These are phyloP conservation scores for Eonycteris spelaea DNA, from an alignment of 2,113 vertebrate species.

Conservation along the genomic window DNA sequence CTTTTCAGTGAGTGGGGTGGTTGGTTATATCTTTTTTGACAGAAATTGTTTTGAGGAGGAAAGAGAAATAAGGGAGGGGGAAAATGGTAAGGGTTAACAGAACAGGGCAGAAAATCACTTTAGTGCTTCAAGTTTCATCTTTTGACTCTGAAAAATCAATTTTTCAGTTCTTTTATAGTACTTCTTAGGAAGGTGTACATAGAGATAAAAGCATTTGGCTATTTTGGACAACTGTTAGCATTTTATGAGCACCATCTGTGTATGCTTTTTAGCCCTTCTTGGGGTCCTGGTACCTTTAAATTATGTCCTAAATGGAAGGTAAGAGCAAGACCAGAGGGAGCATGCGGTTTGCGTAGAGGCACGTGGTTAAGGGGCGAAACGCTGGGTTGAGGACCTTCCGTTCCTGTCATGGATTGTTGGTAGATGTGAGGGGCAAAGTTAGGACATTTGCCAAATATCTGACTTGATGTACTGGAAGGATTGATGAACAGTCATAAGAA, in stretches of 20 bases:
- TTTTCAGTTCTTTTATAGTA: background rate
- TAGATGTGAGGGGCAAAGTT: background rate
- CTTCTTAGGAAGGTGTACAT: background rate
- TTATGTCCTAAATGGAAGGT: conserved; percentile 4
- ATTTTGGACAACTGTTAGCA: background rate
- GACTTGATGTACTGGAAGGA: background rate
- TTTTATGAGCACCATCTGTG: background rate
- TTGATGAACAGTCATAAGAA: background rate
- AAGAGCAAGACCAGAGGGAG: background rate
- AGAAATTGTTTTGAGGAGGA: conserved; percentile 2
- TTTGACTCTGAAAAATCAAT: background rate
- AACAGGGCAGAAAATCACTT: background rate
- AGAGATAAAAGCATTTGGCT: background rate
- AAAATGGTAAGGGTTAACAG: background rate
- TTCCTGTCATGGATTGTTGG: background rate
- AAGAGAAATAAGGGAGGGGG: background rate
- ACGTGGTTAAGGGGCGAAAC: fast-evolving
- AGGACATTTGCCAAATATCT: background rate
- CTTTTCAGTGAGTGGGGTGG: background rate
- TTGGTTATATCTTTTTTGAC: background rate
- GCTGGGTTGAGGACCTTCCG: background rate
- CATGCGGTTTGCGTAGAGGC: background rate
- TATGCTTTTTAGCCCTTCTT: background rate
- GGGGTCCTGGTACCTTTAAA: background rate
- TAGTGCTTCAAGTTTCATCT: background rate